phyloP scores from a whole-genome alignment of 2,888 invertebrate genomes.

The Nudaria mundana region DNA sequence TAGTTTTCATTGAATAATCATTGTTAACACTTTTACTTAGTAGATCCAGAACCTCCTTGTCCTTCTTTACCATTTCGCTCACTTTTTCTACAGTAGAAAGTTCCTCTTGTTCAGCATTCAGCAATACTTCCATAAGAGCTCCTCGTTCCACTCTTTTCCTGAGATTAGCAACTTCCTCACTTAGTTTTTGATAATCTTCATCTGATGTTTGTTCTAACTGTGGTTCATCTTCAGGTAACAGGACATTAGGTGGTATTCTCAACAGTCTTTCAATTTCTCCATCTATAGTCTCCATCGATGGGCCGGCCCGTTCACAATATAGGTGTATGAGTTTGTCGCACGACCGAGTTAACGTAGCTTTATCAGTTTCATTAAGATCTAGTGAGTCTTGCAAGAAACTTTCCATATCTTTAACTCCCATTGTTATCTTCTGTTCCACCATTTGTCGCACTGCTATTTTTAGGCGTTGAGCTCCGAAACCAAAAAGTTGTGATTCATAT shows the following conservation, averaged over 20 bases:
- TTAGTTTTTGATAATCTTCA: slow-evolving; percentile 56
- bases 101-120: slow-evolving; percentile 63
- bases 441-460: slow-evolving; percentile 71
- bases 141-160: slow-evolving; percentile 61
- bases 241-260: slow-evolving; percentile 60
- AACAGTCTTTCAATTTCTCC: slow-evolving; percentile 62
- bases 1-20: slow-evolving; percentile 40
- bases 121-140: slow-evolving; percentile 64
- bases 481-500: slow-evolving; percentile 74
- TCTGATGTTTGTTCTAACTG: slow-evolving; percentile 57
- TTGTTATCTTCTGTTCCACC: slow-evolving; percentile 68
- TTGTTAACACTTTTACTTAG: slow-evolving; percentile 48
- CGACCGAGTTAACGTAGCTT: slow-evolving; percentile 53
- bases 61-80: slow-evolving; percentile 64
- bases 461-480: slow-evolving; percentile 69
- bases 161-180: slow-evolving; percentile 56
- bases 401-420: slow-evolving; percentile 66
- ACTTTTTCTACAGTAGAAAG: slow-evolving; percentile 57
- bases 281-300: slow-evolving; percentile 58
- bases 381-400: slow-evolving; percentile 55
- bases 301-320: slow-evolving; percentile 63
- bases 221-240: slow-evolving; percentile 67
- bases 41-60: slow-evolving; percentile 63
- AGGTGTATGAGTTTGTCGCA: slow-evolving; percentile 63
- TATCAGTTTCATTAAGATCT: slow-evolving; percentile 65